These are phyloP conservation scores for Sialia sialis DNA, from an alignment of 2,113 vertebrate genomes.

Conservation along the genomic window DNA sequence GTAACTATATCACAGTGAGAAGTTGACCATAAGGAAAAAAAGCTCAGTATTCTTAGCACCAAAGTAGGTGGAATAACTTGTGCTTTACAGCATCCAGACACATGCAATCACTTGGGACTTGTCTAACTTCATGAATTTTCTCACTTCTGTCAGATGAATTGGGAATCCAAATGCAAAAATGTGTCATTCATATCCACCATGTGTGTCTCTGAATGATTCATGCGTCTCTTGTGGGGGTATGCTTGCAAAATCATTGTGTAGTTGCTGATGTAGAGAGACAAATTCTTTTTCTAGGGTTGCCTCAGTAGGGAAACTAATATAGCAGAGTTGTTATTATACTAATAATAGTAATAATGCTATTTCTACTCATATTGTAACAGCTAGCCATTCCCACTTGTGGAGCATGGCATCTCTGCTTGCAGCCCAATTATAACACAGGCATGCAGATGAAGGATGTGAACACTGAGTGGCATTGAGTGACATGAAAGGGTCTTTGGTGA, in stretches of 20 bases:
- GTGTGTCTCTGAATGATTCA: neutral
- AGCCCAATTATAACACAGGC: neutral
- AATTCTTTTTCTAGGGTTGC: neutral
- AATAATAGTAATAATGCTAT: neutral
- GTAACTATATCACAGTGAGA: neutral
- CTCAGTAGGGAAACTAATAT: neutral
- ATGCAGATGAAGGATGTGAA: neutral
- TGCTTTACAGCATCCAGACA: conserved; percentile 24
- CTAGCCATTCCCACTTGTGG: neutral
- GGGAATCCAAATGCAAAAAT: conserved; percentile 5
- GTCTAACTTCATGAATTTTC: conserved; percentile 23
- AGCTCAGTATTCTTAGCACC: neutral
- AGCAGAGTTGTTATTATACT: neutral
- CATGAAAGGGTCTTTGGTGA: neutral
- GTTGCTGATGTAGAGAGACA: neutral
- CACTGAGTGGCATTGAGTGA: neutral
- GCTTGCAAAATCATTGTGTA: neutral
- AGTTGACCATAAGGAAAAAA: neutral
- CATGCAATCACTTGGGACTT: neutral
- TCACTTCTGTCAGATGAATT: conserved; percentile 37
- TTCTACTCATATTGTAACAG: neutral
- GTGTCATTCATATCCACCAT: neutral
- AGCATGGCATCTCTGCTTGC: neutral
- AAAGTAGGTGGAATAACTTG: conserved; percentile 26
- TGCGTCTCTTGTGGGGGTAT: neutral